phyloP scores from a whole-genome alignment of 2,797 vertebrate species.

The Euthynnus affinis region DNA sequence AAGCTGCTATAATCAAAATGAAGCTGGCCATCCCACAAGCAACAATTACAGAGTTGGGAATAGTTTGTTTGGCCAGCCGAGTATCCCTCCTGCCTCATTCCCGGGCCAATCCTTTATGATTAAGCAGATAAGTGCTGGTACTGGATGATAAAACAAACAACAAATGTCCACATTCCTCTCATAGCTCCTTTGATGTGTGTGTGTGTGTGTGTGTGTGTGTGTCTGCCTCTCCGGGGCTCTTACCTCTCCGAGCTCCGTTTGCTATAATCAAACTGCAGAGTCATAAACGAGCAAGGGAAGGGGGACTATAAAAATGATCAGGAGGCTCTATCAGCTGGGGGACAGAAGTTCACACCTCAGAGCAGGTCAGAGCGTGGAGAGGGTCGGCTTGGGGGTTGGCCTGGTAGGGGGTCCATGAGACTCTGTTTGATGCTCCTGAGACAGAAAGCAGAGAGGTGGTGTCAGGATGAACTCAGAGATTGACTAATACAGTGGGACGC shows the following conservation, averaged over 20 bases:
- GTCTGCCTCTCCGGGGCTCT: constrained; percentile 54
- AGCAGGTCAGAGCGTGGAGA: constrained; percentile 65
- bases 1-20: constrained; percentile 34
- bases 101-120: constrained; percentile 75
- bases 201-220: constrained; percentile 52
- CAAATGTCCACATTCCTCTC: constrained; percentile 81
- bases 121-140: constrained; percentile 72
- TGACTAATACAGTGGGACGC: constrained; percentile 7
- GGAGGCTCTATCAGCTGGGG: constrained; percentile 66
- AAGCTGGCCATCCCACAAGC: constrained; percentile 39
- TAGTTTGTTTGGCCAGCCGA: constrained; percentile 55
- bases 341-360: constrained; percentile 79
- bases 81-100: constrained; percentile 59
- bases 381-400: constrained; percentile 58
- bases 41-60: constrained; percentile 51
- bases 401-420: constrained; percentile 65
- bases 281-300: constrained; percentile 79
- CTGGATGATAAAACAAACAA: constrained; percentile 81
- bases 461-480: constrained; percentile 22
- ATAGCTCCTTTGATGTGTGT: constrained; percentile 81
- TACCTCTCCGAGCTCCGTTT: constrained; percentile 55
- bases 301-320: constrained; percentile 75
- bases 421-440: constrained; percentile 76
- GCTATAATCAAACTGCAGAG: constrained; percentile 81
- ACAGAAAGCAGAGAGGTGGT: constrained; percentile 64